phyloP scores from a whole-genome alignment of 2,797 vertebrate genomes.

The Emydoidea blandingii region DNA sequence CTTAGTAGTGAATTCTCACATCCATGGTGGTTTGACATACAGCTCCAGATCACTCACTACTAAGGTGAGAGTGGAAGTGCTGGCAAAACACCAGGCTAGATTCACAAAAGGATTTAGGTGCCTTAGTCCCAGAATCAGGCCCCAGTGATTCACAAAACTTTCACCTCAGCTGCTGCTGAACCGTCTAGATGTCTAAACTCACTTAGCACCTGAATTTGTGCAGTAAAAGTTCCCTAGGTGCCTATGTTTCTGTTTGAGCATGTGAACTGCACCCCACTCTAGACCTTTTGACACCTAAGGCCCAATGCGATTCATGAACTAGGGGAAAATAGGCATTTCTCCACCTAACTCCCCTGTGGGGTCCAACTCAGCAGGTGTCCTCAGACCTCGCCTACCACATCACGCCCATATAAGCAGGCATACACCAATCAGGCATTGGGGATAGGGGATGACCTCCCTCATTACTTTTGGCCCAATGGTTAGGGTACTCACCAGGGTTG shows the following conservation, averaged over 20 bases:
- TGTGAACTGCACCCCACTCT: neutral
- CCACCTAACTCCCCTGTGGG: neutral
- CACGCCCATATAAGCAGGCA: neutral
- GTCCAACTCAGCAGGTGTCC: neutral
- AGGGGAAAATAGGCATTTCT: neutral
- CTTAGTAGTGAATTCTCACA: neutral
- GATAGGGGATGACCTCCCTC: neutral
- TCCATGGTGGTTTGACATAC: neutral
- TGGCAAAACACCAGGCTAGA: neutral
- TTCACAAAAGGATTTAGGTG: neutral
- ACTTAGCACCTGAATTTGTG: neutral
- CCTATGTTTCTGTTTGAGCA: neutral
- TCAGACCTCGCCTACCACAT: neutral
- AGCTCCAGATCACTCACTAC: neutral
- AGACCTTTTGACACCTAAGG: neutral
- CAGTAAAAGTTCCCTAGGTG: neutral
- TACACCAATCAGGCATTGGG: neutral
- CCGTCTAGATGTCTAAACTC: neutral
- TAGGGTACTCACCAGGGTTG: neutral
- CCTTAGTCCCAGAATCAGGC: neutral
- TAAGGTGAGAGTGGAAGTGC: fast-evolving
- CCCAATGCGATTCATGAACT: neutral
- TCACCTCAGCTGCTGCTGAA: neutral
- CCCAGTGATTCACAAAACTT: neutral
- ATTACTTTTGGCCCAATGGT: neutral